Base-by-base conservation (phyloP, 1,140 invertebrate genomes). In the Drosophila yakuba region DNA sequence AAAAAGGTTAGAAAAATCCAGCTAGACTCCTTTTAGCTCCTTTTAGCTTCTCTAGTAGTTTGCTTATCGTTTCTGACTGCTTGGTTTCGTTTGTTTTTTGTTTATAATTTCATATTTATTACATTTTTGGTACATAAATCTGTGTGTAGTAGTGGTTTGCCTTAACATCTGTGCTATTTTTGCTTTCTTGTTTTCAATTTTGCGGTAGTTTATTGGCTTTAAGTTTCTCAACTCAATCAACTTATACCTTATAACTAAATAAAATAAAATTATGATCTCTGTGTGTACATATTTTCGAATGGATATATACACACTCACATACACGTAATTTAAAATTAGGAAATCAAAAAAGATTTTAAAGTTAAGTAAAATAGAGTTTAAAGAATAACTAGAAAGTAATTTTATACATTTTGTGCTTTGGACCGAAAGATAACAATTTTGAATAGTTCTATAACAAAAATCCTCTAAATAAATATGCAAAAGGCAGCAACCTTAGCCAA, bases 101-200 rank as follows among this genome's bases (percentile, higher is more conserved):
- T 62, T 79, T 80, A 88, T 86, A 86, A 77, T 81, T 81, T 81
- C 71, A 90, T 89, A 85, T 91, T 91, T 91, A 90, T 91, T 91
- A 91, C 71, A 80, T 83, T 91, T 91, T 91, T 91, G 90, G 90
- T 91, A 91, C 90, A 91, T 90, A 84, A 84, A 91, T 89, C 80
- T 91, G 86, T 82, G 83, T 86, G 44, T 85, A 77, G 81, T 85
- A 66, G 62, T 57, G 32, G 61, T 68, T 85, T 77, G 59, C 66
- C 67, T 82, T 78, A 77, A 82, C 74, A 48, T 67, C 61, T 80
- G 77, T 84, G 79, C 52, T 77, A 50, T 66, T 69, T 44, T 80
- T 71, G 55, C 25, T 52, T 63, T 48, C 44, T 57, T 36, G 61
- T 63, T 66, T 61, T 69, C 32, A 45, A 64, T 67, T 68, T 62